Conservation (phyloP, 2,888 invertebrate species). For the Amphipyra tragopoginis region DNA sequence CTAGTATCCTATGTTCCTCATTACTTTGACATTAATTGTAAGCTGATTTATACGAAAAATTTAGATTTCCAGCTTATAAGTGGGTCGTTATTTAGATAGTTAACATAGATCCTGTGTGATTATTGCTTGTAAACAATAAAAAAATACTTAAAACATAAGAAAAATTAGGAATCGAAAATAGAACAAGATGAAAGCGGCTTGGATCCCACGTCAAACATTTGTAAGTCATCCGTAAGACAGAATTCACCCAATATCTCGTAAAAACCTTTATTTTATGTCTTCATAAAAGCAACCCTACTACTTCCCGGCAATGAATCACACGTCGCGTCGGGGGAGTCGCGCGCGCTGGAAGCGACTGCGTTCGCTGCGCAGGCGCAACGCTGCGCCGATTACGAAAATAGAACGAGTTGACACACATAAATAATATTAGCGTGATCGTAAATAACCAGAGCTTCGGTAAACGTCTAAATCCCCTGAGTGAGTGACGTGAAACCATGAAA, state of each 20-base stretch:
- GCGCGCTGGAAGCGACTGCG: constrained; percentile 34
- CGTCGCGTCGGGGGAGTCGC: constrained; percentile 43
- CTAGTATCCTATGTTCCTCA: no score
- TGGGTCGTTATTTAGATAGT: no score
- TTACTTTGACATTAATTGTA: no score
- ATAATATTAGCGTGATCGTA: constrained; percentile 83
- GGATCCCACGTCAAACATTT: constrained; percentile 33
- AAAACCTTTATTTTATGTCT: constrained; percentile 70
- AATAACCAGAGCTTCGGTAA: constrained; percentile 66
- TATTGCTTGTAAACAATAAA: no score
- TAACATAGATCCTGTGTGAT: no score
- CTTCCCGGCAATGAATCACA: constrained; percentile 81
- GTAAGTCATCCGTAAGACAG: constrained; percentile 34
- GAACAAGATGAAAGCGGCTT: constrained; percentile 32
- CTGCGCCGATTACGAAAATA: constrained; percentile 81
- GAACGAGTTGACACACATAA: constrained; percentile 87
- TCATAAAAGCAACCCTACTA: constrained; percentile 61
- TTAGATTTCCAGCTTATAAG: no score
- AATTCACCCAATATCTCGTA: constrained; percentile 52
- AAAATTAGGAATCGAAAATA: background rate
- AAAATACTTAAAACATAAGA: no score
- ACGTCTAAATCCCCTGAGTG: constrained; percentile 51
- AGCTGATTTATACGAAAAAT: no score
- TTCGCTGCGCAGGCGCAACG: constrained; percentile 51
- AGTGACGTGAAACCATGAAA: constrained; percentile 48